These are phyloP conservation scores for Sterna hirundo DNA, from an alignment of 2,113 vertebrate genomes.

Conservation along the genomic window DNA sequence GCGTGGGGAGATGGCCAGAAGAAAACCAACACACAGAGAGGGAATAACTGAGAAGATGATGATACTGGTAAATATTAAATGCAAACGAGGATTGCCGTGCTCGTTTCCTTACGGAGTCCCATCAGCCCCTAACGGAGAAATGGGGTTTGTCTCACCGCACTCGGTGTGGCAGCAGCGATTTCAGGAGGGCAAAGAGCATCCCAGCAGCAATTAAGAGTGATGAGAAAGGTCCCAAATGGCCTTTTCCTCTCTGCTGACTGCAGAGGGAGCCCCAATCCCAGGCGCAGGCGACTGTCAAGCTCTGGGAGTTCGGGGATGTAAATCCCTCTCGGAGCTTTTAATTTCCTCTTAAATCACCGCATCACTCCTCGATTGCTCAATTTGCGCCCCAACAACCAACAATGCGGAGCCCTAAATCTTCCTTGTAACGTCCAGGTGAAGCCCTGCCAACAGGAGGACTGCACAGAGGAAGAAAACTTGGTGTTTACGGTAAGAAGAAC, in stretches of 20 bases:
- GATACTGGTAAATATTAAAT: neutral
- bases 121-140: neutral
- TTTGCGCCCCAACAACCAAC: rapidly evolving
- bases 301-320: neutral
- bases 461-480: neutral
- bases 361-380: rapidly evolving
- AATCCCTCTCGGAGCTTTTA: neutral
- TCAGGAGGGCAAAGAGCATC: neutral
- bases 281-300: neutral
- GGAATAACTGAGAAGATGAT: no score
- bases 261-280: neutral
- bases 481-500: neutral
- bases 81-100: neutral
- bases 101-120: neutral
- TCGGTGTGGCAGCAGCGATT: neutral
- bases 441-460: neutral
- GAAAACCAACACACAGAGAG: neutral
- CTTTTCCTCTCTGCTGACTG: neutral
- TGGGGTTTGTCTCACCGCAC: rapidly evolving
- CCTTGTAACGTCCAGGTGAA: neutral
- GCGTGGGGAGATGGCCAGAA: neutral
- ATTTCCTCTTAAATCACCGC: neutral
- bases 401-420: no score
- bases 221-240: neutral
- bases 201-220: neutral